Percentiles rank a stretch among this genome's conserved stretches.
phyloP scores from a whole-genome alignment of 2,113 vertebrate genomes.

The Sapajus apella region DNA sequence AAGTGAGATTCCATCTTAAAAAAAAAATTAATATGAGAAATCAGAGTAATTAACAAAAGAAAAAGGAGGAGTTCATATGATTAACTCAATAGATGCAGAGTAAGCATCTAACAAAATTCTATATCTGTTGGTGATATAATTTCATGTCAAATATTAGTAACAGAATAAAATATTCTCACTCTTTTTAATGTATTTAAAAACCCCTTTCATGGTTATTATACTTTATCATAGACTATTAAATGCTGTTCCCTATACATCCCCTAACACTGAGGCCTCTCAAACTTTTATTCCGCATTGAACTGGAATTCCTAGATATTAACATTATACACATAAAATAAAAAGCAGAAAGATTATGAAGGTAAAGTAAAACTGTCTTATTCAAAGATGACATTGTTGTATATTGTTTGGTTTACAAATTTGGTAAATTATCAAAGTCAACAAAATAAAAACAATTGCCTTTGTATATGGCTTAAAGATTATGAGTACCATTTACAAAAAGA shows the following conservation, averaged over 20 bases:
- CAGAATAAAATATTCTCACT: neutral
- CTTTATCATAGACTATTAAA: neutral
- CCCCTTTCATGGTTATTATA: neutral
- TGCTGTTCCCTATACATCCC: neutral
- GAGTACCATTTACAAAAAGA: neutral
- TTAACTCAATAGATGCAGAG: neutral
- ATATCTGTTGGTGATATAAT: neutral
- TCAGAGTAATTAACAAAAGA: neutral
- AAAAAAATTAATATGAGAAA: neutral
- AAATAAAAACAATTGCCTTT: neutral
- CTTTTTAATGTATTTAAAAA: neutral
- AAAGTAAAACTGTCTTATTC: neutral
- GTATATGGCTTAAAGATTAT: neutral
- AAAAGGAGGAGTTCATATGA: neutral
- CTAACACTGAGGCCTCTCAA: neutral
- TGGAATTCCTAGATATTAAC: neutral
- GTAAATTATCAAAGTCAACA: neutral
- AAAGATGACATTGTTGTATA: neutral
- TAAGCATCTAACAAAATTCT: neutral
- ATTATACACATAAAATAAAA: neutral
- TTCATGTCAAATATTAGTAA: neutral
- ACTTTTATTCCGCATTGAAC: neutral
- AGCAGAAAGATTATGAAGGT: neutral
- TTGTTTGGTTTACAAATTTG: neutral
- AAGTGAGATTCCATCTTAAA: too few relatives aligned